Base-by-base conservation (phyloP, 1,140 invertebrate species). In the Coenobita brevimanus region DNA sequence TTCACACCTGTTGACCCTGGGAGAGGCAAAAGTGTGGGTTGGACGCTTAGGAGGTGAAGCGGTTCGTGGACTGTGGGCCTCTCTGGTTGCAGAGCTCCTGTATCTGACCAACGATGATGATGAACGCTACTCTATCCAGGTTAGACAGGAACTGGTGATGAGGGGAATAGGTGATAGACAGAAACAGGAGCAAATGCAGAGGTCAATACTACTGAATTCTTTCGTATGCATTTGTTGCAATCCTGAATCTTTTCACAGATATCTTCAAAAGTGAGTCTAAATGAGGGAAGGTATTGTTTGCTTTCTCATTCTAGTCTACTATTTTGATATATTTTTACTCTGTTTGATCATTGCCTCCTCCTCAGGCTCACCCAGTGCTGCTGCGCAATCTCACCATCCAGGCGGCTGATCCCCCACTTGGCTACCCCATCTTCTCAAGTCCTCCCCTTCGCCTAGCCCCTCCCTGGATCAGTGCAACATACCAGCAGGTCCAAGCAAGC, bases 51-150 rank as follows among this genome's bases (percentile, higher is more conserved):
- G 93, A 76, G 76, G 91, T 4, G 93, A 93, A 90, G 92, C 92
- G 21, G 93, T 94, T 0, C 91, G 92, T 15, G 93, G 93, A 1
- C 92, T 94, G 90, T 94, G 94, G 94, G 92, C 93, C 4, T 93
- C 93, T 84, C 92, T 94, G 4, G 93, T 92, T 79, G 91, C 94
- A 62, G 94, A 94, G 91, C 91, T 94, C 17, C 91, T 94, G 1
- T 94, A 94, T 90, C 91, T 94, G 73, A 94, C 94, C 43, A 94
- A 94, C 90, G 94, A 94, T 92, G 94, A 94, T 90, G 94, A 94
- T 89, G 94, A 94, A 90, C 91, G 94, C 75, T 94, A 94, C 91
- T 93, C 93, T 82, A 94, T 94, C 87, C 92, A 92, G 90, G 92
- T 92, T 88, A 15, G 60, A 76, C 38, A 27, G 8, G 33, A 1